Percentiles rank a stretch among this genome's conserved stretches.
phyloP scores from a whole-genome alignment of 2,888 invertebrate species.

The Cerastis leucographa region DNA sequence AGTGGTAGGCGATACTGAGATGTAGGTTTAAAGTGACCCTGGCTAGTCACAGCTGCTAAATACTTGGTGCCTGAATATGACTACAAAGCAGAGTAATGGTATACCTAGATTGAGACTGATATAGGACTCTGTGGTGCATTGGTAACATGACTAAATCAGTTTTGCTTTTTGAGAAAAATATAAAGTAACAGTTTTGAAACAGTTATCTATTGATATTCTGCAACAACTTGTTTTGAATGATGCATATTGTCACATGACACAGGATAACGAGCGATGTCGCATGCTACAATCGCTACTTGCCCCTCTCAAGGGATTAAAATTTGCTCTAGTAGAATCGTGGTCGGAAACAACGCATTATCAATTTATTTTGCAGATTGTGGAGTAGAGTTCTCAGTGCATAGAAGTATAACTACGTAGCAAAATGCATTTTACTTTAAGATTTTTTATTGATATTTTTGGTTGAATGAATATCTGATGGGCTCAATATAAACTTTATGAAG shows the following conservation, averaged over 20 bases:
- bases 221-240: neutral
- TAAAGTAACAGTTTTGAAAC: neutral
- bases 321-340: slow-evolving; percentile 10
- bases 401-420: neutral
- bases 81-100: neutral
- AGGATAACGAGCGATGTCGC: neutral
- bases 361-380: slow-evolving; percentile 11
- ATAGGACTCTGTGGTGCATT: neutral
- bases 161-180: neutral
- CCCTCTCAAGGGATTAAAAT: slow-evolving; percentile 10
- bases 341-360: slow-evolving; percentile 26
- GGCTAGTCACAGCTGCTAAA: neutral
- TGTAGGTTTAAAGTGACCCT: neutral
- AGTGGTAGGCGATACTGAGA: neutral
- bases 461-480: slow-evolving; percentile 12
- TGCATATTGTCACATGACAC: too few relatives aligned
- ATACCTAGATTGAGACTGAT: neutral
- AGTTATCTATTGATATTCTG: neutral
- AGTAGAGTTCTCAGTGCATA: slow-evolving; percentile 10
- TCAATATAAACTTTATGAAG: slow-evolving; percentile 6
- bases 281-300: slow-evolving; percentile 15
- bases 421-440: slow-evolving; percentile 1
- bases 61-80: neutral
- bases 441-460: neutral
- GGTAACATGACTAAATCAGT: neutral